phyloP scores from a whole-genome alignment of 2,888 invertebrate genomes.

The Nomada ruficornis region DNA sequence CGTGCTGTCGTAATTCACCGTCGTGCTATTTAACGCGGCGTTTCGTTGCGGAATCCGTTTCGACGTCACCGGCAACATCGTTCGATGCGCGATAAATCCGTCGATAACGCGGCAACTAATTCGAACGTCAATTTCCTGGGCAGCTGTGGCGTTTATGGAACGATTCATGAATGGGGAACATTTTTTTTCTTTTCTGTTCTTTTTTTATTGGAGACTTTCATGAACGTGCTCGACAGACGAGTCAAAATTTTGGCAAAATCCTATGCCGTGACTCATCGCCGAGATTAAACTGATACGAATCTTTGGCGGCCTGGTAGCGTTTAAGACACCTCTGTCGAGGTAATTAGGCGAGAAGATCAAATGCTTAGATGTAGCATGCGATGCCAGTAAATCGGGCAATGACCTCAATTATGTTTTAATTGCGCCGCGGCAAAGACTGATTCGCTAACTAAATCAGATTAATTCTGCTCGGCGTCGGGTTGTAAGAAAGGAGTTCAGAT shows the following conservation, averaged over 20 bases:
- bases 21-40: conserved; percentile 6
- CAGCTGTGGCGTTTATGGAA: too few species aligned
- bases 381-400: too few species aligned
- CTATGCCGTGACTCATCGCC: background rate
- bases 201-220: background rate
- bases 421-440: too few species aligned
- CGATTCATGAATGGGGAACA: background rate
- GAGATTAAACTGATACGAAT: background rate
- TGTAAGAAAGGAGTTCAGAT: too few species aligned
- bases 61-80: conserved; percentile 13
- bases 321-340: background rate
- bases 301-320: background rate
- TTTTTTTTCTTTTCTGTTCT: too few species aligned
- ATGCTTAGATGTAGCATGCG: too few species aligned
- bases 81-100: background rate
- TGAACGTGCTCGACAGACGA: too few species aligned
- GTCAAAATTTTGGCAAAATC: background rate
- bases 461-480: too few species aligned
- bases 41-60: conserved; percentile 20
- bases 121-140: background rate
- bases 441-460: too few species aligned
- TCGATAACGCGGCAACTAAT: background rate
- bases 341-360: background rate
- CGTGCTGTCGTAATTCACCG: conserved; percentile 37
- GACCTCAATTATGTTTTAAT: too few species aligned